These are phyloP conservation scores for Siniperca knerii DNA, from an alignment of 2,113 vertebrate genomes.

Conservation along the genomic window DNA sequence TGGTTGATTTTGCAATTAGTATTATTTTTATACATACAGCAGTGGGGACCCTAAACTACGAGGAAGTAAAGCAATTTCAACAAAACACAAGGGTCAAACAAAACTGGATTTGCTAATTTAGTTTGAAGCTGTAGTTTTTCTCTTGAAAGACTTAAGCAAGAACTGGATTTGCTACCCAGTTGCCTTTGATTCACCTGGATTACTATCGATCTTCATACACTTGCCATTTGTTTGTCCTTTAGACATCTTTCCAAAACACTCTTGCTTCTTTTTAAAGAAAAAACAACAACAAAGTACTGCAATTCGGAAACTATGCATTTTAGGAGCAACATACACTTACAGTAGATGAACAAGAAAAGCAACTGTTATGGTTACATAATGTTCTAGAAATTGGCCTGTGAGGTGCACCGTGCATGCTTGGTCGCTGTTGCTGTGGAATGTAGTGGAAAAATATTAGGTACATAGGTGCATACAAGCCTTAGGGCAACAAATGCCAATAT, in stretches of 20 bases:
- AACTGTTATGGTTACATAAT: not conserved
- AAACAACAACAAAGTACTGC: not conserved
- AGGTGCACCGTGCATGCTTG: not conserved
- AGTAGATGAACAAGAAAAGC: slow-evolving; percentile 3
- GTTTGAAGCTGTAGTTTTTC: not conserved
- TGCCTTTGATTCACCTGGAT: not conserved
- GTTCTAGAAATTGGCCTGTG: not conserved
- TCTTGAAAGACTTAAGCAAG: not conserved
- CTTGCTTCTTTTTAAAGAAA: not conserved
- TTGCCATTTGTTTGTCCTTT: not conserved
- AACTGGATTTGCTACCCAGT: not conserved
- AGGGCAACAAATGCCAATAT: slow-evolving; percentile 19
- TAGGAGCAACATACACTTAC: not conserved
- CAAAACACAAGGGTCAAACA: too few species aligned
- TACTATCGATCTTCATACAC: not conserved
- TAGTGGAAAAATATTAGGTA: slow-evolving; percentile 12
- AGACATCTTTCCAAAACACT: not conserved
- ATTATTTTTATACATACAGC: not conserved
- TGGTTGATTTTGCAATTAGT: too few species aligned
- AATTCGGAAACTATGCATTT: not conserved
- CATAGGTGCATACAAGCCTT: not conserved
- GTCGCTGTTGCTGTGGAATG: not conserved
- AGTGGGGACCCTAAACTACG: too few species aligned
- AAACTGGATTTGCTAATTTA: not conserved
- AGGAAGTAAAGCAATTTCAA: too few species aligned